Conservation (phyloP, 2,888 invertebrate species). For the Myopa tessellatipennis region DNA sequence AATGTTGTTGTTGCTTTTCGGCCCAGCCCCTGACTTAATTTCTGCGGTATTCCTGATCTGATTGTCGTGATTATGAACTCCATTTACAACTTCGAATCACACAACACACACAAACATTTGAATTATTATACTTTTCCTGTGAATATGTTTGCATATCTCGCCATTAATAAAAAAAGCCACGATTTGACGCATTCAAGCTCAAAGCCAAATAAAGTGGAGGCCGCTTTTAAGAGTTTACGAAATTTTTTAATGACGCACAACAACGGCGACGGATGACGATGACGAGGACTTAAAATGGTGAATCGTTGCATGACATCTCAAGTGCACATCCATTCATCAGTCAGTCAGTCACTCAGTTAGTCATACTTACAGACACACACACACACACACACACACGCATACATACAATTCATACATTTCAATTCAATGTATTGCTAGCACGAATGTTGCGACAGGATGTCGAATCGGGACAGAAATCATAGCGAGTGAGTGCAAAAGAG, state of each 20-base stretch:
- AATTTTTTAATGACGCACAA: constrained; percentile 5
- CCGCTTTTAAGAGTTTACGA: constrained; percentile 31
- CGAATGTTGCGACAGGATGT: not conserved
- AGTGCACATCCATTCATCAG: constrained; percentile 44
- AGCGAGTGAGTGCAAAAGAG: too few species aligned
- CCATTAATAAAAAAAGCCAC: not conserved
- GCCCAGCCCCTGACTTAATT: constrained; percentile 28
- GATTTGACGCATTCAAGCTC: constrained; percentile 28
- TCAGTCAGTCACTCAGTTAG: not conserved
- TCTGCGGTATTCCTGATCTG: not conserved
- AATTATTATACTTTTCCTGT: not conserved
- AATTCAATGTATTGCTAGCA: too few species aligned
- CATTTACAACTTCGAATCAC: not conserved
- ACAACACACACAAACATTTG: not conserved
- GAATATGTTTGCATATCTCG: not conserved
- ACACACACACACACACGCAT: too few species aligned
- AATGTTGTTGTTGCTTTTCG: constrained; percentile 20
- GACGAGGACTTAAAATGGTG: constrained; percentile 22
- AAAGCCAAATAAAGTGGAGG: constrained; percentile 3
- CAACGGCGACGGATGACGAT: constrained; percentile 6
- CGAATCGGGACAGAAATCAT: not conserved
- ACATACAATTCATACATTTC: too few species aligned
- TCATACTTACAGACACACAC: too few species aligned
- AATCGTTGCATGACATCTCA: constrained; percentile 48
- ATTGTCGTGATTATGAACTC: constrained; percentile 3